Conservation (phyloP, 2,113 vertebrate genomes). For the Mormoops blainvillei region DNA sequence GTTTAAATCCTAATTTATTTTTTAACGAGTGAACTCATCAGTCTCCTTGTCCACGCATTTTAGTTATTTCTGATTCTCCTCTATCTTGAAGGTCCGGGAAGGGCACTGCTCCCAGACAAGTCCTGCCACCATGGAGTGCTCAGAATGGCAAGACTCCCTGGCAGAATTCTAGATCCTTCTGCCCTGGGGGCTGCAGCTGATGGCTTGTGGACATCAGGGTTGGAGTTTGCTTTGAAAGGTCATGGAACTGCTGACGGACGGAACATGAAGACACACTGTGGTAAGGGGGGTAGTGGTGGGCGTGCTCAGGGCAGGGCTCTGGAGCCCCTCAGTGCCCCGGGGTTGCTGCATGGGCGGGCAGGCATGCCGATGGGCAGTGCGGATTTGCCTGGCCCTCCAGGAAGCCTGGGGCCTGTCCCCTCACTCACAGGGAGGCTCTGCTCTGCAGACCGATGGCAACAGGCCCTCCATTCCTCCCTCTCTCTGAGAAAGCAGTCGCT, state of each 20-base stretch:
- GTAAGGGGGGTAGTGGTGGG: neutral
- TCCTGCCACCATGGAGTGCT: neutral
- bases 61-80: neutral
- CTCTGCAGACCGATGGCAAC: neutral
- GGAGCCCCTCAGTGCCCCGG: rapidly evolving
- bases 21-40: too few relatives aligned
- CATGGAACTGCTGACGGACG: neutral
- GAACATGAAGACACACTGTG: rapidly evolving
- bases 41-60: neutral
- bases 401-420: neutral
- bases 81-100: neutral
- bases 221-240: neutral
- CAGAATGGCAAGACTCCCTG: neutral
- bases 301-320: rapidly evolving
- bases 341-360: neutral
- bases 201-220: neutral
- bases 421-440: neutral
- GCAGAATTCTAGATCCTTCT: neutral
- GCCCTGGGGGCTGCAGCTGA: neutral
- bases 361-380: rapidly evolving
- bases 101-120: neutral
- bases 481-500: neutral
- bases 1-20: neutral
- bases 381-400: neutral
- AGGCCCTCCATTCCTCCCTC: rapidly evolving